Evolutionary conservation across 2,797 vertebrate species (phyloP).

Genomic region (Pelochelys cantorii): DNA sequence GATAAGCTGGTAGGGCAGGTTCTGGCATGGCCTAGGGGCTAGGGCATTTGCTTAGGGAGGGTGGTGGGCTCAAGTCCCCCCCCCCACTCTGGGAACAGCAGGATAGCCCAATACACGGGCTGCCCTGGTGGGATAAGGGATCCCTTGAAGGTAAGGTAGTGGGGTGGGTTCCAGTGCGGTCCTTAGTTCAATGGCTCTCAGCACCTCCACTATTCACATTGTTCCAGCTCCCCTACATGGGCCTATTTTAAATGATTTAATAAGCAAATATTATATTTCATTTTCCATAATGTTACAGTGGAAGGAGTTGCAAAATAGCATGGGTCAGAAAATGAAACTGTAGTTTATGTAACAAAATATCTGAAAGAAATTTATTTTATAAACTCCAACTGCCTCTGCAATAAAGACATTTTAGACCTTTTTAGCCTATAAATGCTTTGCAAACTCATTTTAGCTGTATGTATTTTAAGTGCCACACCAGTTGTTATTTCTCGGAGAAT

Average conservation of each 20-base stretch:
- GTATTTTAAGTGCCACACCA: conserved; percentile 48
- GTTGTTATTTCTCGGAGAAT: conserved; percentile 56
- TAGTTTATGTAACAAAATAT: fast-evolving
- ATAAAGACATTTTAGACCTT: conserved; percentile 6
- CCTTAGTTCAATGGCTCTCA: too few relatives aligned
- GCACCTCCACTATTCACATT: too few relatives aligned
- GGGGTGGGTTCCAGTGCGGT: too few relatives aligned
- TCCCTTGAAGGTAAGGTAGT: too few relatives aligned
- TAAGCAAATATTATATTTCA: not conserved
- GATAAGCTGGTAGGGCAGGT: too few relatives aligned
- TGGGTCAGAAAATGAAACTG: not conserved
- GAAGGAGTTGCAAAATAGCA: not conserved
- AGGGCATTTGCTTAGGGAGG: too few relatives aligned
- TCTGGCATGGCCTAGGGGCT: too few relatives aligned
- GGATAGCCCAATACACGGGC: too few relatives aligned
- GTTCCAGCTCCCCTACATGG: fast-evolving
- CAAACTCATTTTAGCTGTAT: conserved; percentile 50
- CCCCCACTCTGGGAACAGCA: too few relatives aligned
- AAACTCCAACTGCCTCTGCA: not conserved
- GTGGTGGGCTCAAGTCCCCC: too few relatives aligned
- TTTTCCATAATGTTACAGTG: not conserved
- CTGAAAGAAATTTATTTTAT: conserved; percentile 4
- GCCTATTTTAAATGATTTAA: not conserved
- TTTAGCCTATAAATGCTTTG: not conserved
- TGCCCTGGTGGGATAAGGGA: too few relatives aligned